Evolutionary conservation across 1,140 invertebrate species (phyloP), one percentile per base, ranked within the genome.

Genomic region (Drosophila lowei): DNA sequence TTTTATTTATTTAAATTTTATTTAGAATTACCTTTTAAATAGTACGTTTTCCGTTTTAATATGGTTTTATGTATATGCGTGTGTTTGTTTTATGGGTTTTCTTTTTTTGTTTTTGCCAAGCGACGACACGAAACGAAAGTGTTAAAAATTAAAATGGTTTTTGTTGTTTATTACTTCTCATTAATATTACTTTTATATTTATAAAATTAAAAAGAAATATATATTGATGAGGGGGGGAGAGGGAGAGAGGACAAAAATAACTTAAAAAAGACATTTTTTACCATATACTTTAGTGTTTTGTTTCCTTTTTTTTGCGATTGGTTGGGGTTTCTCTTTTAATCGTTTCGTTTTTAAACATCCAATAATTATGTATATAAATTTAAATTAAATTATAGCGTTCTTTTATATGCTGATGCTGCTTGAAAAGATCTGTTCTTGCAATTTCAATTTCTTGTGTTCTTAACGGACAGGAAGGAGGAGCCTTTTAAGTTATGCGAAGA

Each of bases 141-240:
- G 52, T 67, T 75, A 70, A 58, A 86, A 74, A 61, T 86, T 66
- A 72, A 84, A 86, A 77, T 74, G 64, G 23, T 86, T 79, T 78
- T 88, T 88, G 78, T 88, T 78, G 46, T 81, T 81, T 84, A 38
- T 71, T 60, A 38, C 73, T 88, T 89, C 64, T 89, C 84, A 84
- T 86, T 86, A 85, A 80, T 85, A 85, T 86, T 86, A 88, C 71
- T 72, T 89, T 86, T 84, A 88, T 83, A 79, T 86, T 89, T 86
- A 89, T 83, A 86, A 89, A 83, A 83, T 86, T 89, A 88, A 86
- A 89, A 86, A 85, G 83, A 77, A 88, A 71, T 76, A 81, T 81
- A 86, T 88, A 88, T 86, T 88, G 83, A 81, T 88, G 81, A 86
- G 72, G 76, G 73, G 61, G 56, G 46, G 34, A 21, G 9, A 47